Conservation (phyloP, 2,797 vertebrate species). For the Phoxinus dragarum region DNA sequence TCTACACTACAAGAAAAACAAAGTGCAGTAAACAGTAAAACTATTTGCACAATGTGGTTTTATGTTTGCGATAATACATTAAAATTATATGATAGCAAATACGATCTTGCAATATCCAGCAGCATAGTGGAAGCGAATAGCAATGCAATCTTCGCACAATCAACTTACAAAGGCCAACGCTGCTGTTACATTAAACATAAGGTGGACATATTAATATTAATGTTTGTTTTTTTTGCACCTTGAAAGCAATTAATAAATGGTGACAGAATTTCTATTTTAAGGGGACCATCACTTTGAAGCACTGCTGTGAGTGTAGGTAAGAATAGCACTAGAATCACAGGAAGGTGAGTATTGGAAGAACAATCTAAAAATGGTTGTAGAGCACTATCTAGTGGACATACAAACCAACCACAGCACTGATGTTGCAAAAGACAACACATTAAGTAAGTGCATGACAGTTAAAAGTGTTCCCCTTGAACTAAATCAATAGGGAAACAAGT, state of each 20-base stretch:
- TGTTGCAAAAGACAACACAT: background rate
- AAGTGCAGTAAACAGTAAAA: background rate
- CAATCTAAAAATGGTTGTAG: background rate
- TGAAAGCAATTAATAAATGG: background rate
- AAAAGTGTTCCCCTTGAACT: background rate
- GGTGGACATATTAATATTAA: too few species aligned
- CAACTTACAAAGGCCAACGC: background rate
- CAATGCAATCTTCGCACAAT: background rate
- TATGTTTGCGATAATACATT: background rate
- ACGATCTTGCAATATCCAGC: background rate
- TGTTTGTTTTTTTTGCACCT: too few species aligned
- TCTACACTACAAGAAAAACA: background rate
- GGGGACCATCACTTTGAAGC: background rate
- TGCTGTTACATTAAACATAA: background rate
- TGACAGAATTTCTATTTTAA: background rate
- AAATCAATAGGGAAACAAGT: background rate
- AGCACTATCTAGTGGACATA: conserved; percentile 36
- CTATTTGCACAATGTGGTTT: background rate
- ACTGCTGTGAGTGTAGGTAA: conserved; percentile 16
- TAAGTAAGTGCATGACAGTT: background rate
- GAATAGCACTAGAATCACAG: background rate
- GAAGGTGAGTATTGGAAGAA: background rate
- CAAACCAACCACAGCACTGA: background rate
- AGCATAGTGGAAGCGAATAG: background rate
- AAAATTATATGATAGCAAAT: background rate